These are phyloP conservation scores for Drosophila leontia DNA, from an alignment of 1,140 invertebrate genomes.

Conservation along the genomic window DNA sequence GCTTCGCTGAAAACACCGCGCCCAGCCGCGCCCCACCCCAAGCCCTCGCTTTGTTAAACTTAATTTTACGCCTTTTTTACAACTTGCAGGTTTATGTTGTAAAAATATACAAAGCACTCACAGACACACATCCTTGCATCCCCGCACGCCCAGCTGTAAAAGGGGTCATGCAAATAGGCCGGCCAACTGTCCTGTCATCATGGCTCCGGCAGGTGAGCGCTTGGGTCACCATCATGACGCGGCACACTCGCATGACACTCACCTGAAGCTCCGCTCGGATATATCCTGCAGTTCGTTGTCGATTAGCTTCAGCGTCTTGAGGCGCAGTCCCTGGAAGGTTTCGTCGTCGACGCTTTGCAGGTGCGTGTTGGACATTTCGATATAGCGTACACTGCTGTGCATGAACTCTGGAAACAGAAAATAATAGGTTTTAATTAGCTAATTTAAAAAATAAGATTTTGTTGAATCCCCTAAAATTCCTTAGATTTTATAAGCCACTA, in stretches of 20 bases:
- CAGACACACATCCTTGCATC: constrained; percentile 34
- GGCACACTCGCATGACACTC: constrained; percentile 58
- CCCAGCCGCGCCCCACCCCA: neutral
- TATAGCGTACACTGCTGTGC: constrained; percentile 85
- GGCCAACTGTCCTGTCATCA: constrained; percentile 69
- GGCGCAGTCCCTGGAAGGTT: constrained; percentile 85
- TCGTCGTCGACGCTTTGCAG: constrained; percentile 86
- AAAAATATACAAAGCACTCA: constrained; percentile 60
- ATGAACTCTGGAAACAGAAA: constrained; percentile 83
- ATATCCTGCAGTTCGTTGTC: constrained; percentile 86
- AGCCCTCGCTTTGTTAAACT: constrained; percentile 74
- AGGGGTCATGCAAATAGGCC: constrained; percentile 69
- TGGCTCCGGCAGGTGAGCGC: constrained; percentile 20
- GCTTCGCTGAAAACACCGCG: constrained; percentile 34
- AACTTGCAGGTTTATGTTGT: constrained; percentile 78
- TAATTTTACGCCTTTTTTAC: constrained; percentile 83
- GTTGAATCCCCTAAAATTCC: too few species aligned
- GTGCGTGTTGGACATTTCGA: constrained; percentile 86
- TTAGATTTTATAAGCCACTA: too few species aligned
- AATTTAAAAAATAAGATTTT: neutral
- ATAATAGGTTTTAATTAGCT: neutral
- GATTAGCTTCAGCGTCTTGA: constrained; percentile 86
- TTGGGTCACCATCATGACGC: constrained; percentile 57
- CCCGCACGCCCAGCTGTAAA: constrained; percentile 36
- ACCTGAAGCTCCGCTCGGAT: constrained; percentile 84